Evolutionary conservation across 2,888 invertebrate species (phyloP), one percentile per base, ranked within the genome.

Genomic region (Dolomedes plantarius): DNA sequence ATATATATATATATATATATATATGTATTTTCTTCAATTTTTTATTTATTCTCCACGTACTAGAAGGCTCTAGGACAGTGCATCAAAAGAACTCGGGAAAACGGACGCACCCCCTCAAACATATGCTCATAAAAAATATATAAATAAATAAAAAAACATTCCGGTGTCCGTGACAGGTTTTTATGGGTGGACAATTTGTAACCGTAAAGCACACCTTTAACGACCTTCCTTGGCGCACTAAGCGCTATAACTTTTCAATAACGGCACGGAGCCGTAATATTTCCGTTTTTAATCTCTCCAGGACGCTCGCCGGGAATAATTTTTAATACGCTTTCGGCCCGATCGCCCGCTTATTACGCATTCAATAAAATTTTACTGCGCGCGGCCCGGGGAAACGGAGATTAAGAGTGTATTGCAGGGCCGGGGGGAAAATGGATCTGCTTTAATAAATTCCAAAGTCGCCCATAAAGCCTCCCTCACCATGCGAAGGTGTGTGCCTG

Each of bases 281-380:
- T 46, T 46, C 16, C 16, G 11, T 16, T 46, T 46, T 46, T 46
- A 46, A 46, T 46, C 46, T 46, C 36, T 6, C 2, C 9, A 36
- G 36, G 16, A 16, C 9, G 46, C 46, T n/a, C n/a, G n/a, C n/a
- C n/a, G 11, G 46, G 16, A 46, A n/a, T 46, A 9, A 46, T 46
- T 46, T 46, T 46, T 46, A 46, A 46, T 46, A 46, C 46, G 2
- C 46, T 16, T 11, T 11, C n/a, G 9, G 36, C 9, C n/a, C 36
- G 46, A 2, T 16, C 13, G 16, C 46, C 9, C 2, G 9, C n/a
- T 11, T 16, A 46, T 46, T 46, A n/a, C 2, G 46, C 46, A 46
- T 46, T 46, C 46, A 9, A 46, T 46, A 16, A 46, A 46, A 46
- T 46, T 46, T 46, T 46, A 46, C n/a, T 46, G 46, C 46, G n/a